Percentiles rank a stretch among this genome's conserved stretches.
These are phyloP conservation scores for Thalassoma bifasciatum DNA, from an alignment of 2,113 vertebrate genomes.

Conservation along the genomic window DNA sequence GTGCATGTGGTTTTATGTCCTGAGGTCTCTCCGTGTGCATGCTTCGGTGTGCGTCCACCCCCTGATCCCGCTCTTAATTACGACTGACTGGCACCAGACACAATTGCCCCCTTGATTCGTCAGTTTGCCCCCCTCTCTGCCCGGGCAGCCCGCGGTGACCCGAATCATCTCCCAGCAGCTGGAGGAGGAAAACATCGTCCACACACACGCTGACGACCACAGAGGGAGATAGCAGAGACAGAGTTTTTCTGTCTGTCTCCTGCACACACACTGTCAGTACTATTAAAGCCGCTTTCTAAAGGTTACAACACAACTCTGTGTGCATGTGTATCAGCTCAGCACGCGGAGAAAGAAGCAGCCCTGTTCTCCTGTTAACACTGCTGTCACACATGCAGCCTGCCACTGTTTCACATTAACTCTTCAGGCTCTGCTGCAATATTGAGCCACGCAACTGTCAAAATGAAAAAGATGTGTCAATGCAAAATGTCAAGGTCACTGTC, in stretches of 20 bases:
- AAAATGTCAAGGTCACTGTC: no score
- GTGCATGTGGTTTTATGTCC: constrained; percentile 58
- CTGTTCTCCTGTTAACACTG: constrained; percentile 58
- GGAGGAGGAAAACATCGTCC: constrained; percentile 81
- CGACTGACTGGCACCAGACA: constrained; percentile 99
- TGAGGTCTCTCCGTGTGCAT: constrained; percentile 45
- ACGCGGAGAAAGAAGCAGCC: constrained; percentile 21
- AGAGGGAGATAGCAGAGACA: constrained; percentile 54
- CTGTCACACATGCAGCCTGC: constrained; percentile 55
- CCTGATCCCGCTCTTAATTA: constrained; percentile 98
- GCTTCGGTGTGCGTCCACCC: constrained; percentile 49
- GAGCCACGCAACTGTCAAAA: no score
- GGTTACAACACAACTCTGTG: constrained; percentile 65
- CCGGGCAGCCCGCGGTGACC: constrained; percentile 91
- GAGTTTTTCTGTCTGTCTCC: constrained; percentile 55
- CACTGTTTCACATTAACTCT: constrained; percentile 41
- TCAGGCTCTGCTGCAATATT: constrained; percentile 5
- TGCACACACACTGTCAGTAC: constrained; percentile 50
- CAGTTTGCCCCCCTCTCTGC: constrained; percentile 84
- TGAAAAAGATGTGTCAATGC: no score
- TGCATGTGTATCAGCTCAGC: constrained; percentile 46
- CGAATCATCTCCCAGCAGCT: constrained; percentile 94
- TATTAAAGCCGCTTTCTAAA: constrained; percentile 48
- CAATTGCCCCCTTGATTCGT: constrained; percentile 96
- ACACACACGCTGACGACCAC: constrained; percentile 36